Evolutionary conservation across 1,140 invertebrate species (phyloP), one percentile per base, ranked within the genome.

Genomic region (Stenopsyche tienmushanensis): DNA sequence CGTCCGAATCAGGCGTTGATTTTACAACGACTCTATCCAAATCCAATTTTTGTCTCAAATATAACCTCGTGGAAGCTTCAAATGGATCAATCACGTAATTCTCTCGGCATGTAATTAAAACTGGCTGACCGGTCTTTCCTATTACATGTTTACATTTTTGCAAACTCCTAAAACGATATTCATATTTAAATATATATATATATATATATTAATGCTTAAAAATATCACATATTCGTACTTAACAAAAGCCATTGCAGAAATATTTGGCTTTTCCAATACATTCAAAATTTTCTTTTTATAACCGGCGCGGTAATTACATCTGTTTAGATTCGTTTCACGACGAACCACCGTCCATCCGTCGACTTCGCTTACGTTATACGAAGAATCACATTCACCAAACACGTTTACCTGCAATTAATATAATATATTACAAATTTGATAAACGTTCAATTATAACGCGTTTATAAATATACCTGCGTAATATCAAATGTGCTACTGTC

Each of bases 261-360:
- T 15, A 25, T 45, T 23, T 25, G 13, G 24, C 18, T 21, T 21
- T 21, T 57, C 20, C 5, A 26, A 21, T 13, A 57, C 21, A 15
- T 57, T 57, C 1, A 21, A 21, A 10, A 21, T 17, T n/a, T 42
- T 44, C 8, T 47, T 60, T 47, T 0, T 15, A 47, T n/a, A 47
- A 49, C 15, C 41, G 5, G 57, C 29, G 1, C 57, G 57, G n/a
- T 39, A 29, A 39, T 9, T 23, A 57, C 66, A 68, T 13, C 41
- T 23, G 20, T 49, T 54, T 9, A 68, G 55, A 34, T 68, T 29
- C 5, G 34, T 42, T 2, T 29, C 26, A 18, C 57, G 54, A 18
- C 63, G 54, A 2, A 68, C 17, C 20, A 68, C 53, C 26, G n/a
- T 68, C 66, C 66, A 64, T 44, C 57, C 62, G 29, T 68, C 66